phyloP scores from a whole-genome alignment of 1,140 invertebrate species.

The Plectus sambesii region DNA sequence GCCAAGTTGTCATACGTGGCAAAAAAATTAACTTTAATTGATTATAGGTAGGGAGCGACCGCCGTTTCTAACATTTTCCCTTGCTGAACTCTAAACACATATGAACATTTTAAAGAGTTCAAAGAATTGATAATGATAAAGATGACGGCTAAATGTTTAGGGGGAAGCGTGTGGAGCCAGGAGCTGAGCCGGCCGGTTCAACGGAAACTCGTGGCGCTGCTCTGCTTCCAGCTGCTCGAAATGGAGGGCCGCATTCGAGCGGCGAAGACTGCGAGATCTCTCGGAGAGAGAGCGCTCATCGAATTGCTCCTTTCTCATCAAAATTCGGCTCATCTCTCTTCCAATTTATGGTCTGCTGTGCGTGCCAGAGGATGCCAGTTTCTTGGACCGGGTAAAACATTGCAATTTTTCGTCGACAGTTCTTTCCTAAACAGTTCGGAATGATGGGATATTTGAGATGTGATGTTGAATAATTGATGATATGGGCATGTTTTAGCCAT shows the following conservation, averaged over 20 bases:
- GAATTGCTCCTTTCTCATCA: conserved; percentile 88
- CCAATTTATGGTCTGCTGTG: conserved; percentile 92
- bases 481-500: conserved; percentile 57
- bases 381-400: conserved; percentile 67
- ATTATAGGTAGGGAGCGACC: background rate
- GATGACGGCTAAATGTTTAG: conserved; percentile 7
- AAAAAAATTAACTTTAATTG: background rate
- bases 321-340: conserved; percentile 77
- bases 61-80: background rate
- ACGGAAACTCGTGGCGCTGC: conserved; percentile 75
- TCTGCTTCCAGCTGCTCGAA: conserved; percentile 82
- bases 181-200: conserved; percentile 79
- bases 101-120: conserved; percentile 27
- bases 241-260: conserved; percentile 56
- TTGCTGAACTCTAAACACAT: too few species aligned
- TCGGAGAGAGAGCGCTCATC: conserved; percentile 84
- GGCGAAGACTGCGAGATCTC: conserved; percentile 65
- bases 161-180: conserved; percentile 33
- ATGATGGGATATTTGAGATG: too few species aligned
- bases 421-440: background rate
- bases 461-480: too few species aligned
- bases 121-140: background rate
- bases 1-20: background rate
- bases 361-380: conserved; percentile 92
- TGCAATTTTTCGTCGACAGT: background rate